Conservation (phyloP, 2,888 invertebrate genomes). For the Zelleria hepariella region DNA sequence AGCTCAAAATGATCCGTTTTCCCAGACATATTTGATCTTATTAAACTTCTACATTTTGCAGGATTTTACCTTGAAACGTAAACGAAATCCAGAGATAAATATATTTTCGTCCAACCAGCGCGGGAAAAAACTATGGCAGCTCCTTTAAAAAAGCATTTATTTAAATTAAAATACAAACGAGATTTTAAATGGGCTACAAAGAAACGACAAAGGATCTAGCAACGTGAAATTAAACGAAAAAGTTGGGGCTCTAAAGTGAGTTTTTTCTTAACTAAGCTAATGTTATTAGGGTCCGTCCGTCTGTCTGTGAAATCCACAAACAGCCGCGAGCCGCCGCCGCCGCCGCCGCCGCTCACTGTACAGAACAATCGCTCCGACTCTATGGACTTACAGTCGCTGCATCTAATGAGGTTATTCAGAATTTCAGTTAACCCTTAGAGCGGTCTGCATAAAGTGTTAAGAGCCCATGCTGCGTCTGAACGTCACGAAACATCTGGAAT, state of each 20-base stretch:
- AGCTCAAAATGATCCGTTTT: background rate
- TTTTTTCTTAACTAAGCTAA: constrained; percentile 7
- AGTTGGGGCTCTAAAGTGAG: background rate
- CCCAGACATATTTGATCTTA: too few relatives aligned
- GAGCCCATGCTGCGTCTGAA: too few relatives aligned
- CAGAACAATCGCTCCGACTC: too few relatives aligned
- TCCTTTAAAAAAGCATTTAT: background rate
- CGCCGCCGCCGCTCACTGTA: too few relatives aligned
- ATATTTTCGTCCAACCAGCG: background rate
- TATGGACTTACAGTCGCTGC: too few relatives aligned
- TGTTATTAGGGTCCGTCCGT: constrained; percentile 4
- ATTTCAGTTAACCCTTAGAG: too few relatives aligned
- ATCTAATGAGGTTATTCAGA: too few relatives aligned
- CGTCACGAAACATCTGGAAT: too few relatives aligned
- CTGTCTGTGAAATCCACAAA: background rate
- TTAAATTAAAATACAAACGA: background rate
- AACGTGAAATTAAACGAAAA: background rate
- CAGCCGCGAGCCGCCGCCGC: background rate
- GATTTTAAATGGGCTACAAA: background rate
- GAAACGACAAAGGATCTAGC: background rate
- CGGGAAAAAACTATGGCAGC: background rate
- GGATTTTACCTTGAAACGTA: too few relatives aligned
- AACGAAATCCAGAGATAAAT: background rate
- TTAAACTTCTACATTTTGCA: too few relatives aligned
- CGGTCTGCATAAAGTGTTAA: too few relatives aligned